Conservation (phyloP, 2,797 vertebrate genomes). For the Chelon labrosus region DNA sequence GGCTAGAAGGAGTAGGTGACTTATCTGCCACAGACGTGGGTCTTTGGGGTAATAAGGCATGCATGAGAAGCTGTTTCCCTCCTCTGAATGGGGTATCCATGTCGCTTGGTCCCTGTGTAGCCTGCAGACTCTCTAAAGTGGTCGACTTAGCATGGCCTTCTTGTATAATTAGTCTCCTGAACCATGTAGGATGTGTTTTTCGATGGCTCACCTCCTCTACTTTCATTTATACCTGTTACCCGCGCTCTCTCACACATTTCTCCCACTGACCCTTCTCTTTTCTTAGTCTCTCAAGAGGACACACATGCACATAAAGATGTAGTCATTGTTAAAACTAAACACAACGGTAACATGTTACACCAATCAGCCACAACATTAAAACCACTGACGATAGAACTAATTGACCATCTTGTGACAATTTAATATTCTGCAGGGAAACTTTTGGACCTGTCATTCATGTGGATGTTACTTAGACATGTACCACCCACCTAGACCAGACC, state of each 20-base stretch:
- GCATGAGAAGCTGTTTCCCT: slow-evolving; percentile 88
- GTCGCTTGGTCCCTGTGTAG: slow-evolving; percentile 79
- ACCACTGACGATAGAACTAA: too few species aligned
- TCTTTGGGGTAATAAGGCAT: slow-evolving; percentile 89
- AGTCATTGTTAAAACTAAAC: slow-evolving; percentile 13
- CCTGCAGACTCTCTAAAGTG: slow-evolving; percentile 80
- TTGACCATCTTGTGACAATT: too few species aligned
- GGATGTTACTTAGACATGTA: too few species aligned
- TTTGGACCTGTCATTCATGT: too few species aligned
- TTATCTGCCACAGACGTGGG: slow-evolving; percentile 81
- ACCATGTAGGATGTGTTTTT: slow-evolving; percentile 79
- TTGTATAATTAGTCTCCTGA: slow-evolving; percentile 88
- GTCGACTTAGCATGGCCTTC: slow-evolving; percentile 78
- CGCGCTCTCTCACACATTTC: slow-evolving; percentile 28
- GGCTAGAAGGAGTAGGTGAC: slow-evolving; percentile 84
- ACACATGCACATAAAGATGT: background rate
- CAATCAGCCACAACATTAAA: too few species aligned
- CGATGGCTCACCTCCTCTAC: slow-evolving; percentile 60
- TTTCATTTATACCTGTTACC: slow-evolving; percentile 57
- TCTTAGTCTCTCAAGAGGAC: slow-evolving; percentile 23
- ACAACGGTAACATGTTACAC: background rate
- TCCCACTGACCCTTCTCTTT: slow-evolving; percentile 8
- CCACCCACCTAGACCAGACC: too few species aligned
- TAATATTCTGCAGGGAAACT: too few species aligned
- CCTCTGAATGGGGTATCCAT: slow-evolving; percentile 80